Conservation (phyloP, 2,797 vertebrate species). For the Momotus momota region DNA sequence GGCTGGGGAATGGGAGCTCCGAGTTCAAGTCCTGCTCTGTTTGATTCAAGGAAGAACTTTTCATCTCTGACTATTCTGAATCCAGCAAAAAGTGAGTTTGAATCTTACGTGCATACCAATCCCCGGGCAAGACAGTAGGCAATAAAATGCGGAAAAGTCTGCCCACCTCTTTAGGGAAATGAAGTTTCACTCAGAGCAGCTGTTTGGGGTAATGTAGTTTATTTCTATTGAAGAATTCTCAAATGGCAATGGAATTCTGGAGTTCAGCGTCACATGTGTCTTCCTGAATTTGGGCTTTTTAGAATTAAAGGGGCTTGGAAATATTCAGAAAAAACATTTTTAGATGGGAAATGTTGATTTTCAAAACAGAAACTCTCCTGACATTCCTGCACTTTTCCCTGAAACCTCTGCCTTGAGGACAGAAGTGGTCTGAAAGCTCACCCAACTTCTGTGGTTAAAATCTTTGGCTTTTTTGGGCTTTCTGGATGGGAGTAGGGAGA, state of each 20-base stretch:
- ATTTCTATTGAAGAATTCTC: background rate
- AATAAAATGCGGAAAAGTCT: background rate
- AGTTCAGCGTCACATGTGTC: background rate
- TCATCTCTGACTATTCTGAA: background rate
- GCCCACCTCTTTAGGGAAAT: background rate
- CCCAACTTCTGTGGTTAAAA: background rate
- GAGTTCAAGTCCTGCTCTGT: background rate
- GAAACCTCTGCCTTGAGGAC: background rate
- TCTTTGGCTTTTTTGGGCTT: background rate
- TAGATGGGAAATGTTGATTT: background rate
- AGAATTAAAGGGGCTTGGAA: background rate
- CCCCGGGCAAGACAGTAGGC: background rate
- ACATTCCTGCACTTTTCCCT: background rate
- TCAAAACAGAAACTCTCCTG: background rate
- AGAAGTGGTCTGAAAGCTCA: background rate
- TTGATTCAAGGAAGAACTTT: background rate
- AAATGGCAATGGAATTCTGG: background rate
- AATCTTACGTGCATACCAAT: accelerated
- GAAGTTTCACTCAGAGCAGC: background rate
- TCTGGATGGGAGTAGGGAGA: background rate
- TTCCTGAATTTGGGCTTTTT: background rate
- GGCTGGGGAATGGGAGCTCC: background rate
- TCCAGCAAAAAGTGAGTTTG: background rate
- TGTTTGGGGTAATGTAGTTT: background rate
- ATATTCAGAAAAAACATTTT: background rate